Evolutionary conservation across 2,797 vertebrate genomes (phyloP), one percentile per base, ranked within the genome.

Genomic region (Muscicapa comitata): DNA sequence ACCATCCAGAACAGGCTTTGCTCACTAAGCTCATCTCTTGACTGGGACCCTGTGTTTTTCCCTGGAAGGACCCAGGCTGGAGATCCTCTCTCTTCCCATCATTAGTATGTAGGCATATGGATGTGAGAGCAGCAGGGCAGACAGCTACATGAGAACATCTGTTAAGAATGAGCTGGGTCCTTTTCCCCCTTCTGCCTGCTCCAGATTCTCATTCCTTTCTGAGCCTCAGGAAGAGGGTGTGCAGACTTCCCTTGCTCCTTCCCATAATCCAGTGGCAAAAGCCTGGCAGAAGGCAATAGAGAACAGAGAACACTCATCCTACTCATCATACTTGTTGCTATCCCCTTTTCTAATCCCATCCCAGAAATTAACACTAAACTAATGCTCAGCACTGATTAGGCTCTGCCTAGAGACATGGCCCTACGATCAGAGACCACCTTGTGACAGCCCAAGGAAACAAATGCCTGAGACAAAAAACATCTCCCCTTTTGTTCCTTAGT

Each of bases 121-220:
- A 26, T 0, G 0, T 0, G 1, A 58, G 25, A 65, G 31, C 28
- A 76, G 48, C 33, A 65, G 10, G 29, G 54, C 26, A 53, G 53
- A 26, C 25, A 54, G 42, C 13, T 13, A 53, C 47, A 29, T 10
- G 11, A 84, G 31, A 79, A 35, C 24, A 75, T 42, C 35, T 73
- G 10, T 1, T 25, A 87, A 84, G 31, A 16, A 0, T 48, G 19
- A 38, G 55, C 14, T 54, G 5, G 25, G 26, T 62, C 47, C 1
- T 1, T 40, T 40, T 13, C 20, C 58, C 2, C 12, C 10, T 11
- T 6, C 20, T 48, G 33, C 35, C 37, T 62, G 28, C 40, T 66
- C 37, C 3, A 4, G 57, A 42, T 40, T 43, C 17, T 66, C 53
- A 16, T 6, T 55, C 17, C 40, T 57, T 61, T 62, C 4, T 3